phyloP scores from a whole-genome alignment of 2,888 invertebrate species.

The Hetaerina titia region DNA sequence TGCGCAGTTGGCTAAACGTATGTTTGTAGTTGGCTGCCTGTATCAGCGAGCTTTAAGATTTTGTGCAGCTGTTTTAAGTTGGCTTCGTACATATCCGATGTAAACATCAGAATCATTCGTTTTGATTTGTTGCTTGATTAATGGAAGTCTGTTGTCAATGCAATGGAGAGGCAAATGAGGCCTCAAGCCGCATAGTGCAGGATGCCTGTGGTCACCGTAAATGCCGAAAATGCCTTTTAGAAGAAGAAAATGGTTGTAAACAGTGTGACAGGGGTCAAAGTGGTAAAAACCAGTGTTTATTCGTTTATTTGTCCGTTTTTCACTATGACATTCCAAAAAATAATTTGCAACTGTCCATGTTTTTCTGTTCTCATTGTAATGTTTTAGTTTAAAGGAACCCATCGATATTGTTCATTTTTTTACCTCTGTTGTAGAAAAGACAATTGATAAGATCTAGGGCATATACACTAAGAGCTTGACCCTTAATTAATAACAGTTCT shows the following conservation, averaged over 20 bases:
- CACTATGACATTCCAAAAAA: background rate
- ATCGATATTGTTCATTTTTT: background rate
- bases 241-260: constrained; percentile 83
- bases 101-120: no score
- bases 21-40: no score
- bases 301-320: background rate
- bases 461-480: no score
- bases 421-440: background rate
- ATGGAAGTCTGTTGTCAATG: constrained; percentile 81
- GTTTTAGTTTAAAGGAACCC: background rate
- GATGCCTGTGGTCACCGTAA: constrained; percentile 88
- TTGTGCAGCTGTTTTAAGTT: no score
- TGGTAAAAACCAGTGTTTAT: background rate
- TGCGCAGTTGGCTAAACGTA: no score
- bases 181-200: constrained; percentile 83
- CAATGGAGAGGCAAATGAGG: constrained; percentile 79
- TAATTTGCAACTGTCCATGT: background rate
- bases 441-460: background rate
- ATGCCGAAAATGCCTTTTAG: constrained; percentile 85
- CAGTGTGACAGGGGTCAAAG: constrained; percentile 76
- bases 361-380: background rate
- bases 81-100: no score
- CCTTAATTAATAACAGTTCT: no score
- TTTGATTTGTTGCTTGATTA: no score
- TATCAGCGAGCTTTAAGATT: no score